Evolutionary conservation across 1,140 invertebrate genomes (phyloP).

Genomic region (Teleopsis dalmanni): DNA sequence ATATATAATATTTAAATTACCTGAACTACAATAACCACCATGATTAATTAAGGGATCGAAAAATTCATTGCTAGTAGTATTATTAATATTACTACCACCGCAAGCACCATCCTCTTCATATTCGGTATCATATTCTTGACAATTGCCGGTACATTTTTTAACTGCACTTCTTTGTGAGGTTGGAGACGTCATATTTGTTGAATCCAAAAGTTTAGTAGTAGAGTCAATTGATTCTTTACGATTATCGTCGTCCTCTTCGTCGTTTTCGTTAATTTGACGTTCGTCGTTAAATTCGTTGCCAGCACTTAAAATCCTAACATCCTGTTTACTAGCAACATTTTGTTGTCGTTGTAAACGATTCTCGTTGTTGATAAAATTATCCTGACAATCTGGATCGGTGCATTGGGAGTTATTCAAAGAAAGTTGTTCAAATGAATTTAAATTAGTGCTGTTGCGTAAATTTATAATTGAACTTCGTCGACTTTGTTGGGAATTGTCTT

Average conservation of each 20-base stretch:
- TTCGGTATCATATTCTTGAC: constrained; percentile 6
- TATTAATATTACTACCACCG: background rate
- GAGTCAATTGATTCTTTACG: constrained; percentile 18
- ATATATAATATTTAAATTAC: no score
- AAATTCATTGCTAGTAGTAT: constrained; percentile 11
- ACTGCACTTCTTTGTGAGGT: constrained; percentile 12
- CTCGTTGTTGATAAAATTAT: constrained; percentile 26
- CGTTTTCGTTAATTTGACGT: constrained; percentile 1
- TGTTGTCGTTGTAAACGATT: constrained; percentile 5
- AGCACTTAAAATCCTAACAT: background rate
- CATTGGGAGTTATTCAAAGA: constrained; percentile 16
- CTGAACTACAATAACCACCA: constrained; percentile 9
- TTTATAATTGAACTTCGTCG: constrained; percentile 33
- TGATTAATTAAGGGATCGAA: constrained; percentile 17
- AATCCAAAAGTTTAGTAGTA: constrained; percentile 12
- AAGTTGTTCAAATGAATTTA: constrained; percentile 10
- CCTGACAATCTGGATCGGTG: constrained; percentile 36
- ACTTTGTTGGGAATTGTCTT: constrained; percentile 6
- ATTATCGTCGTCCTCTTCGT: constrained; percentile 8
- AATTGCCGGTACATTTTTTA: constrained; percentile 9
- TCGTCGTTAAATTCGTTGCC: constrained; percentile 1
- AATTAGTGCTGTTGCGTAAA: constrained; percentile 26
- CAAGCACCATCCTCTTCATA: constrained; percentile 5
- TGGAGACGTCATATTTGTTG: constrained; percentile 14
- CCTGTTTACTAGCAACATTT: background rate